phyloP scores from a whole-genome alignment of 92 coral and sea anemone genomes.

The Palythoa caribaeorum region DNA sequence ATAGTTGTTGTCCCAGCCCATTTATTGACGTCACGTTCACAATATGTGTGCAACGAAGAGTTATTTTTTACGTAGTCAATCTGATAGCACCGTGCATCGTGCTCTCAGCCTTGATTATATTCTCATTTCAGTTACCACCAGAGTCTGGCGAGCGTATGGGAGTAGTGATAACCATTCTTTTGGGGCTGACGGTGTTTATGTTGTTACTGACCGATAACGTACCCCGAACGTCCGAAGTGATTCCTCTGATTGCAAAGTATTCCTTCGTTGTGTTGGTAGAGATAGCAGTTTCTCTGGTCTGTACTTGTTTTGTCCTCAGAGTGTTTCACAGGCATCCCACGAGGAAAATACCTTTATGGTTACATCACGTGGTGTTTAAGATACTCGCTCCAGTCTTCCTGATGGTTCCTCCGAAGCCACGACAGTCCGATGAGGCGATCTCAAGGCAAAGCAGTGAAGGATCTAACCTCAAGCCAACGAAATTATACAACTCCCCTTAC shows the following conservation, averaged over 20 bases:
- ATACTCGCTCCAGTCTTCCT: conserved; percentile 89
- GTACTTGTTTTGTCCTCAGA: conserved; percentile 87
- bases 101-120: conserved; percentile 83
- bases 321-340: conserved; percentile 91
- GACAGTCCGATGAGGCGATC: conserved; percentile 59
- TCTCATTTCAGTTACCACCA: conserved; percentile 96
- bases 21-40: conserved; percentile 93
- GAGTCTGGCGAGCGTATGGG: conserved; percentile 99
- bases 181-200: conserved; percentile 97
- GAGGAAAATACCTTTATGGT: conserved; percentile 85
- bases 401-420: conserved; percentile 81
- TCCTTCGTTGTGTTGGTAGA: conserved; percentile 88
- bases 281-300: conserved; percentile 77
- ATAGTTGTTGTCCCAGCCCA: conserved; percentile 87
- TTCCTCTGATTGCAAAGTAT: conserved; percentile 95
- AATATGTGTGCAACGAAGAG: conserved; percentile 82
- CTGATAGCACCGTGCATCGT: conserved; percentile 93
- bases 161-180: conserved; percentile 86
- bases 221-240: conserved; percentile 95
- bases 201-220: conserved; percentile 93
- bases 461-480: conserved; percentile 19
- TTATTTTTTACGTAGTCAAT: conserved; percentile 90
- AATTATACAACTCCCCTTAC: conserved; percentile 56
- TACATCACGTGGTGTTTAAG: conserved; percentile 87
- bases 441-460: conserved; percentile 61